Evolutionary conservation across 2,888 invertebrate genomes (phyloP).

Genomic region (Pelosia muscerda): DNA sequence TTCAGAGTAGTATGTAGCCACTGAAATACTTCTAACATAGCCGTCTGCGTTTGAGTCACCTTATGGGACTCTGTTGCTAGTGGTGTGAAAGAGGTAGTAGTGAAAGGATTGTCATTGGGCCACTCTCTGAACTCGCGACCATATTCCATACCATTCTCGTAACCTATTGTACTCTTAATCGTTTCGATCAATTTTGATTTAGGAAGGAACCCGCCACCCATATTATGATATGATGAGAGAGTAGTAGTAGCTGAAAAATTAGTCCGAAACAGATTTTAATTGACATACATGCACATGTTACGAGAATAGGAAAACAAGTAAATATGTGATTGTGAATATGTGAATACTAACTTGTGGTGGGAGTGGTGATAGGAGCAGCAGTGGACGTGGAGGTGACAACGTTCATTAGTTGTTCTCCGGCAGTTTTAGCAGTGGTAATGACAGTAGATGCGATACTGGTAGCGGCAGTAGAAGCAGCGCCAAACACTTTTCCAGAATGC

Average conservation of each 20-base stretch:
- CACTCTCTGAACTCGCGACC: constrained; percentile 79
- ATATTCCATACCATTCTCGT: constrained; percentile 75
- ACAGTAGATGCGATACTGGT: constrained; percentile 82
- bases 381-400: constrained; percentile 72
- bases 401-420: constrained; percentile 76
- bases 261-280: constrained; percentile 72
- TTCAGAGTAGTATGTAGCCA: constrained; percentile 83
- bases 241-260: constrained; percentile 83
- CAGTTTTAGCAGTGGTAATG: constrained; percentile 75
- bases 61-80: constrained; percentile 79
- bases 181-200: constrained; percentile 84
- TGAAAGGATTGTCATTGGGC: constrained; percentile 85
- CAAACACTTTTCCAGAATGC: constrained; percentile 90
- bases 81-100: constrained; percentile 79
- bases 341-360: constrained; percentile 81
- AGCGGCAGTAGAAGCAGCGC: constrained; percentile 86
- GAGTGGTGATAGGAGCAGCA: constrained; percentile 76
- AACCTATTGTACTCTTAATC: constrained; percentile 83
- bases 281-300: constrained; percentile 59
- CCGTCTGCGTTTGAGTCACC: constrained; percentile 82
- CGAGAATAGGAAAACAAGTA: constrained; percentile 62
- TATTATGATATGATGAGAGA: constrained; percentile 78
- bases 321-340: constrained; percentile 39
- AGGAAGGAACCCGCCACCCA: constrained; percentile 79
- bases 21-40: constrained; percentile 84